Evolutionary conservation across 1,140 invertebrate species (phyloP), one percentile per base, ranked within the genome.

Genomic region (Heliconius hermathena): DNA sequence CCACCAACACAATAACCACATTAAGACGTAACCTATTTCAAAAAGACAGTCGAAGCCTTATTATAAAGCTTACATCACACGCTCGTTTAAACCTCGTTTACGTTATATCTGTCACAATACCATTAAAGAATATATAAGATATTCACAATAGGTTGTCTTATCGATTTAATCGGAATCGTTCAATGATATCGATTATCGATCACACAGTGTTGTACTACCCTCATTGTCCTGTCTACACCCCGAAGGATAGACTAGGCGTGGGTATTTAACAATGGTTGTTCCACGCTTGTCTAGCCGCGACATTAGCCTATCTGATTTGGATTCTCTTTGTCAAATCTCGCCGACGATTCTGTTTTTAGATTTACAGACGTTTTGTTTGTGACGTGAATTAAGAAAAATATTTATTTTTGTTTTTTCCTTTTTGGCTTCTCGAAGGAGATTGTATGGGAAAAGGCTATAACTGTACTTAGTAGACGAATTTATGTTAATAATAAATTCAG

Each of bases 211-310:
- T 81, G 86, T 84, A 88, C 87, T 91, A 88, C 87, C 87, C 88
- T 88, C 90, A 93, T 93, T 93, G 91, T 93, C 84, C 90, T 91
- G 91, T 93, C 91, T 85, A 71, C 85, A 88, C 84, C 88, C 89
- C 86, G 85, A 87, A 85, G 82, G 83, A 83, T 90, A 87, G 89
- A 89, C 82, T 90, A 89, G 89, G 86, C 89, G 86, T 86, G 83
- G 86, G 84, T 86, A 82, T 83, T 74, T 85, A 84, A 93, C 89
- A 93, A 93, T 90, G 78, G 84, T 83, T 81, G 81, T 88, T 86
- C 87, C 84, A 87, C 84, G 87, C 80, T 82, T 91, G 88, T 89
- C 90, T 80, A 82, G 76, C 76, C 72, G 70, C 83, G 87, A 89
- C 84, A 90, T 90, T 90, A 87, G 87, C 82, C 85, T 90, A 85